These are phyloP conservation scores for Chrysina gloriosa DNA, from an alignment of 2,888 invertebrate genomes.

Conservation along the genomic window DNA sequence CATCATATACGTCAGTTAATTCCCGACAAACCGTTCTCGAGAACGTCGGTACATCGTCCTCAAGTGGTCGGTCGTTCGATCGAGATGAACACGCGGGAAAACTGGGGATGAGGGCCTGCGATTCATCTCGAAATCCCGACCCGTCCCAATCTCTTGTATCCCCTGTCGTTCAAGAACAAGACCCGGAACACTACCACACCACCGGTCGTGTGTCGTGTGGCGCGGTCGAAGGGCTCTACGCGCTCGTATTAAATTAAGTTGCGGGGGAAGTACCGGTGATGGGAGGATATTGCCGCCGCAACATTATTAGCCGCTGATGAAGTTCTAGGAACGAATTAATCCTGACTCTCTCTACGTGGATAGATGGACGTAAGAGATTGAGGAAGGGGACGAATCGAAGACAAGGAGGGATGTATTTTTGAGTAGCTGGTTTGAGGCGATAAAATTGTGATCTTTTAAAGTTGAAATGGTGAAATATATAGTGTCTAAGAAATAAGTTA, in stretches of 20 bases:
- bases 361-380: no score
- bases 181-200: background rate
- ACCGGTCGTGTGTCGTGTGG: background rate
- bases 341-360: background rate
- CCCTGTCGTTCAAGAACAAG: slow-evolving; percentile 10
- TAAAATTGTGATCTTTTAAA: no score
- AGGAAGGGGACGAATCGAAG: background rate
- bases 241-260: slow-evolving; percentile 24
- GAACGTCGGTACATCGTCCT: background rate
- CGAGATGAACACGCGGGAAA: background rate
- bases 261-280: slow-evolving; percentile 1
- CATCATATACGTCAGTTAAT: no score
- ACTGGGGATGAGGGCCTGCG: background rate
- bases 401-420: background rate
- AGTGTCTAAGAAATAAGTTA: no score
- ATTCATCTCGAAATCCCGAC: slow-evolving; percentile 1
- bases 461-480: no score
- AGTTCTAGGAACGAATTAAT: slow-evolving; percentile 22
- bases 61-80: background rate
- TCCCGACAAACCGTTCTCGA: no score
- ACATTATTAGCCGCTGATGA: slow-evolving; percentile 28
- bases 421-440: no score
- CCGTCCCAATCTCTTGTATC: background rate
- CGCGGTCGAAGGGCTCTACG: background rate
- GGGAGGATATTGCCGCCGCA: slow-evolving; percentile 19